Evolutionary conservation across 2,797 vertebrate species (phyloP).

Genomic region (Enteromius viviparus): DNA sequence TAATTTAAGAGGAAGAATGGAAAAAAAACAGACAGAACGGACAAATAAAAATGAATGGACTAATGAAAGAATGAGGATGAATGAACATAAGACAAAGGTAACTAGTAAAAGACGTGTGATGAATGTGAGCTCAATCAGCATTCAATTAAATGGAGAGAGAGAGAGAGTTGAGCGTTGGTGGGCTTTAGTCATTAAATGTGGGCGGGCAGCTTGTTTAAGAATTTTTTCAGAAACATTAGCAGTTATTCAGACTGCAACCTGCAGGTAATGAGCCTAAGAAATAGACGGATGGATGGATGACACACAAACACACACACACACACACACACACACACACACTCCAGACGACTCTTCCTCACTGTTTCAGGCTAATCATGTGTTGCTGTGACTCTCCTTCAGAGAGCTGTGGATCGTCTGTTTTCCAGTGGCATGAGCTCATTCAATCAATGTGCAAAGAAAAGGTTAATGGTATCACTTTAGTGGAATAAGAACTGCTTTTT

Average conservation of each 20-base stretch:
- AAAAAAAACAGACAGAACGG: too few species aligned
- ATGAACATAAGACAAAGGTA: background rate
- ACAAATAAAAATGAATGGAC: too few species aligned
- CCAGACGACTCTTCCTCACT: conserved; percentile 32
- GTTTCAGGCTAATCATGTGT: conserved; percentile 72
- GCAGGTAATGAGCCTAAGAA: conserved; percentile 53
- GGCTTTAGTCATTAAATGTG: background rate
- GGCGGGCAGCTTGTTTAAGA: conserved; percentile 33
- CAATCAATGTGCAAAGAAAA: background rate
- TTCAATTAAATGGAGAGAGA: background rate
- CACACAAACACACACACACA: background rate
- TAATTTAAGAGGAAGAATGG: background rate
- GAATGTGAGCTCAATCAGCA: background rate
- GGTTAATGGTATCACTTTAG: background rate
- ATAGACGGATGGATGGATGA: background rate
- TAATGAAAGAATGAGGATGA: background rate
- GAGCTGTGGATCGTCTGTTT: background rate
- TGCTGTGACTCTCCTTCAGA: conserved; percentile 67
- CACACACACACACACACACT: background rate
- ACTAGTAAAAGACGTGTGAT: background rate
- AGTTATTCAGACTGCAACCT: conserved; percentile 46
- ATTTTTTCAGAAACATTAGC: conserved; percentile 66
- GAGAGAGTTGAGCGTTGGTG: background rate
- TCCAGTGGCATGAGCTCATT: background rate
- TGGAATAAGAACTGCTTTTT: background rate